These are phyloP conservation scores for Drosophila mimetica DNA, from an alignment of 2,888 invertebrate species.

Conservation along the genomic window DNA sequence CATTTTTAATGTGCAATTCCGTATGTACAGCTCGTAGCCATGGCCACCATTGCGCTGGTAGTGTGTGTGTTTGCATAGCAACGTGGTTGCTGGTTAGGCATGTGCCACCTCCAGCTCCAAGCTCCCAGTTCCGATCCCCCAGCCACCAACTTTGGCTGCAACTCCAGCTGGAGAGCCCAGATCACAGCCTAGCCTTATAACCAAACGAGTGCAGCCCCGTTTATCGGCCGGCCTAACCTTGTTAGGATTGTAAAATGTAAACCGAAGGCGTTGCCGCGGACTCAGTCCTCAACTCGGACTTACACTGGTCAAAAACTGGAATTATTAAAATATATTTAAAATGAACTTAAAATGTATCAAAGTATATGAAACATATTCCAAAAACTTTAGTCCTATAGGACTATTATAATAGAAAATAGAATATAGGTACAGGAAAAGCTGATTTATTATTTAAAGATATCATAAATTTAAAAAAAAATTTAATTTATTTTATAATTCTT, in stretches of 20 bases:
- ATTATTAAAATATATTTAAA: no score
- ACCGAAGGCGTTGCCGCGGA: slow-evolving; percentile 75
- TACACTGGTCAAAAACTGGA: slow-evolving; percentile 1
- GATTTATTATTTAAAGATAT: no score
- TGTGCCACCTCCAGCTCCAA: slow-evolving; percentile 67
- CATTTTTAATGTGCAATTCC: slow-evolving; percentile 76
- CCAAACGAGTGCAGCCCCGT: slow-evolving; percentile 51
- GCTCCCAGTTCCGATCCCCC: slow-evolving; percentile 16
- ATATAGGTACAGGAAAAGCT: no score
- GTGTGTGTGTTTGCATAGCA: slow-evolving; percentile 69
- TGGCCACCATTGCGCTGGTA: slow-evolving; percentile 29
- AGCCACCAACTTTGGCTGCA: slow-evolving; percentile 16
- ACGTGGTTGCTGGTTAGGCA: slow-evolving; percentile 66
- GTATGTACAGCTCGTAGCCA: slow-evolving; percentile 51
- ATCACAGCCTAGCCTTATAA: slow-evolving; percentile 23
- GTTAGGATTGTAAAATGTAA: slow-evolving; percentile 80
- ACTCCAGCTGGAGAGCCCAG: slow-evolving; percentile 15
- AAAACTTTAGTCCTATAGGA: no score
- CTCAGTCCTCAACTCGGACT: slow-evolving; percentile 21
- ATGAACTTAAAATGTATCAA: no score
- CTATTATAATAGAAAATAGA: no score
- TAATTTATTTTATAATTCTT: no score
- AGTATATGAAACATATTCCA: not conserved
- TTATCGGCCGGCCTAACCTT: slow-evolving; percentile 79
- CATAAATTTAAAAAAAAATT: no score